Evolutionary conservation across 2,797 vertebrate species (phyloP), one percentile per base, ranked within the genome.

Genomic region (Poeciliopsis turneri): DNA sequence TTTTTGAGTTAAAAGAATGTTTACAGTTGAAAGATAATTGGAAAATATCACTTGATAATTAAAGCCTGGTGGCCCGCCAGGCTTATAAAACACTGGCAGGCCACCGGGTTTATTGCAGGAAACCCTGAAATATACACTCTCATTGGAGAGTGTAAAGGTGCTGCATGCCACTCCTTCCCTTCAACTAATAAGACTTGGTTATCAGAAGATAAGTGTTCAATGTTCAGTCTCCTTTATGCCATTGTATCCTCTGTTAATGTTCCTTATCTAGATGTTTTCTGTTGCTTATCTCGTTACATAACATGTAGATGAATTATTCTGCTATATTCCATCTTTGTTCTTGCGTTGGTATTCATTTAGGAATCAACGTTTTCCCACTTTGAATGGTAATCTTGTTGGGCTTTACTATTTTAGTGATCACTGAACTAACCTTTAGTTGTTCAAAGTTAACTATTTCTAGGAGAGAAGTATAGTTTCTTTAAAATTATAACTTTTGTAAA

Each of bases 61-160:
- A 53, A 25, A 53, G 7, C 49, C 49, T 51, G 49, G 18, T 20
- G 16, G 20, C 49, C 49, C 0, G 0, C 49, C 49, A 51, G 49
- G 49, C 18, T 51, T 51, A 51, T 20, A 23, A 8, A 51, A 49
- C 16, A 49, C 16, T 18, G 47, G 47, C 30, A 1, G 30, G 30
- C 30, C 30, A 30, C 30, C 30, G 30, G 30, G 30, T 30, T 30
- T 30, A 30, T 30, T 30, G 30, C 30, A 49, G 47, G 47, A 49
- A 49, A 4, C 18, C 47, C 49, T 51, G 49, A 80, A 89, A 90
- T 70, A 78, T 82, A 69, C 13, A 46, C 45, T 46, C 45, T 46
- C 45, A 45, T 45, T 45, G 43, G 55, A 76, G 57, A 86, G 84
- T 91, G 82, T 11, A n/a, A 55, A n/a, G 25, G 84, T 84, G 77